Evolutionary conservation across 2,113 vertebrate species (phyloP), one percentile per base, ranked within the genome.

Genomic region (Cebus imitator): DNA sequence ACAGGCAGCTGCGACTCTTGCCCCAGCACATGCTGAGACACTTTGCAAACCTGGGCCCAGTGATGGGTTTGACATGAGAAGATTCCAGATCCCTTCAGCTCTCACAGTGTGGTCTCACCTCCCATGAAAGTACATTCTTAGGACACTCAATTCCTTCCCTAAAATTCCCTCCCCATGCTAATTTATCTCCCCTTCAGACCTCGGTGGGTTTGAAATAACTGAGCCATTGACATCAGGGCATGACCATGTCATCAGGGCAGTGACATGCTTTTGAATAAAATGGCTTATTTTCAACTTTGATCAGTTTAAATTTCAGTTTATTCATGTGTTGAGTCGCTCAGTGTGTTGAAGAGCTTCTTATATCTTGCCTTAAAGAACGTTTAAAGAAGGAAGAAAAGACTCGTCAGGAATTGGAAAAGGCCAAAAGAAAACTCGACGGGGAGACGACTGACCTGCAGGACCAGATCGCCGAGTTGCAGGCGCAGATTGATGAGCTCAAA

Each of bases 371-470:
- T 97, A 79, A 96, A 99, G 99, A 99, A 96, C 99, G 99, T 81
- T 98, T 99, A 3, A 99, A 99, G 98, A 99, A 99, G 98, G 99
- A 99, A 95, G 99, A 99, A 97, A 99, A 99, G 94, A 99, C 99
- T 0, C 99, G 99, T 0, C 99, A 99, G 90, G 99, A 99, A 96
- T 97, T 99, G 86, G 99, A 99, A 97, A 99, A 99, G 96, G 99
- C 99, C 73, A 99, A 99, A 95, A 99, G 99, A 50, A 99, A 99
- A 96, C 99, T 99, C 57, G 99, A 99, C 1, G 99, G 99, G 0
- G 99, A 99, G 97, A 99, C 99, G 0, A 99, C 99, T 0, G 99
- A 99, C 98, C 99, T 99, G 83, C 99, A 99, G 98, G 99, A 99
- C 98, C 99, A 99, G 98, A 99, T 99, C 7, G 99, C 98, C 0